phyloP scores from a whole-genome alignment of 2,888 invertebrate species.

The Andrena bicolor region DNA sequence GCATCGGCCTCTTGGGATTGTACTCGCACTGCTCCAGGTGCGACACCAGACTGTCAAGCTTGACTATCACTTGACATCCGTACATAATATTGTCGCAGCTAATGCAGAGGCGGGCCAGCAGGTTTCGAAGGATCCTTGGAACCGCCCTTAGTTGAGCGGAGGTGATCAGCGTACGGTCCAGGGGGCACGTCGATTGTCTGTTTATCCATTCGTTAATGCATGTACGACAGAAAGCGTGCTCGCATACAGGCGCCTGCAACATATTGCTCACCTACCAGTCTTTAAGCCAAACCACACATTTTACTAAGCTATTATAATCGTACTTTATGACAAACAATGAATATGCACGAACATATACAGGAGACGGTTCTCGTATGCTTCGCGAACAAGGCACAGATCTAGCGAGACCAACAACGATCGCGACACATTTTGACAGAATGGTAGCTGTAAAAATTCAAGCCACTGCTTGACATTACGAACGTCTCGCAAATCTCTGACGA shows the following conservation, averaged over 20 bases:
- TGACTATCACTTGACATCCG: conserved; percentile 94
- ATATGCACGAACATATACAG: neutral
- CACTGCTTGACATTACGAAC: neutral
- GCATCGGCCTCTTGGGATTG: conserved; percentile 97
- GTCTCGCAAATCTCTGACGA: neutral
- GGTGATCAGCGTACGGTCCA: conserved; percentile 96
- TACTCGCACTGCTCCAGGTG: conserved; percentile 97
- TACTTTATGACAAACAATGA: neutral
- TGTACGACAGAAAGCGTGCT: conserved; percentile 97
- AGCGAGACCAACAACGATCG: neutral
- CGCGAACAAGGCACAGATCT: neutral
- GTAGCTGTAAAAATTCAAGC: conserved; percentile 15
- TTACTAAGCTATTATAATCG: conserved; percentile 29
- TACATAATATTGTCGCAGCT: conserved; percentile 96
- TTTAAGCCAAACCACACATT: conserved; percentile 69
- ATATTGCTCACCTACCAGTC: conserved; percentile 80
- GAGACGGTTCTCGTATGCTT: too few species aligned
- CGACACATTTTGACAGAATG: conserved; percentile 26
- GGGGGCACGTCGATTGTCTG: conserved; percentile 97
- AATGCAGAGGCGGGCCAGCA: conserved; percentile 95
- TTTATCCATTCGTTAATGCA: conserved; percentile 98
- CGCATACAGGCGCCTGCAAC: conserved; percentile 95
- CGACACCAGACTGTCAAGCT: conserved; percentile 93
- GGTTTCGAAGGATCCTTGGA: conserved; percentile 96
- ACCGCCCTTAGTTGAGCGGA: conserved; percentile 96